Evolutionary conservation across 2,113 vertebrate genomes (phyloP), one percentile per base, ranked within the genome.

Genomic region (Bagarius yarrelli): DNA sequence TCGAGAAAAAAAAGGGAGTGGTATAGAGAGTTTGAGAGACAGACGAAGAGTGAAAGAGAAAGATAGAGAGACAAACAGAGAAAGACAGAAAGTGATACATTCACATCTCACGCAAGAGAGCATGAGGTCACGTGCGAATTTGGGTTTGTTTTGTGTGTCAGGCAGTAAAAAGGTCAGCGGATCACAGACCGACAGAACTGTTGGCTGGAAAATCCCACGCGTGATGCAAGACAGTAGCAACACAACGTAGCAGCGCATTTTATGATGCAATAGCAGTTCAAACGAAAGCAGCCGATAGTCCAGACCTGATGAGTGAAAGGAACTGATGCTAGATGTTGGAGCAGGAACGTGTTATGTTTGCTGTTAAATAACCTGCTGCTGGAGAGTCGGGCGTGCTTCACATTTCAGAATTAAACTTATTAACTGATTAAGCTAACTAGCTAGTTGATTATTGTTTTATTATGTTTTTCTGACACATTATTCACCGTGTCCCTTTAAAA

Each of bases 141-240:
- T 15, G 40, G 40, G 25, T 70, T n/a, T 47, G 23, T n/a, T 47
- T 47, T 1, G 44, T 47, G 44, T 16, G 66, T 60, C 34, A 15
- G 1, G 21, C 18, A 1, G 1, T 16, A 25, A 16, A 25, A 50
- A 70, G 16, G 67, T 9, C 47, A 15, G 1, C 3, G 32, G 3
- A 5, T 40, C 64, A 23, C 63, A 9, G 0, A 5, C 5, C 11
- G 23, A 69, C 36, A 4, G 66, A 44, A 47, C 23, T 2, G 67
- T 11, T 70, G 15, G 23, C 23, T 11, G 16, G 8, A 25, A 47
- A 69, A 47, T 23, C 44, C 2, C 36, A 11, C 16, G 40, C 13
- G 67, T 70, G 67, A 70, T 70, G 67, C 67, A 70, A 70, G 44
- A 40, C 19, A 5, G 64, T 67, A 34, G 36, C 11, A 19, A 40